Evolutionary conservation across 64 coral and sea anemone genomes (phyloP), one percentile per base, ranked within the genome.

Genomic region (Montipora capricornis): DNA sequence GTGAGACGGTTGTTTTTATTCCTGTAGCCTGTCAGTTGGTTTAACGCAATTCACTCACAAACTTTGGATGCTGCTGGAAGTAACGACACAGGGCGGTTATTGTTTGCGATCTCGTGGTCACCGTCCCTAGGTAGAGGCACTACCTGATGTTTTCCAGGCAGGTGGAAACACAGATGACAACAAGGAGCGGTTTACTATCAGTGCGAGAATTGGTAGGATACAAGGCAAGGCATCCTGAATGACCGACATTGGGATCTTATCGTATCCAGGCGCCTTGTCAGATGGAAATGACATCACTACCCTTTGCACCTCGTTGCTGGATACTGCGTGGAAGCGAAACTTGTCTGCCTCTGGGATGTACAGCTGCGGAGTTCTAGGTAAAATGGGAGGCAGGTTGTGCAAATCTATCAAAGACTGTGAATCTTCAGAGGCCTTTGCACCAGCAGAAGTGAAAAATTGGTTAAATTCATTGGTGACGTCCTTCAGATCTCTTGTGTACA

Each of bases 21-120:
- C 89, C 88, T 81, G 57, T 84, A 95, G 12, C 47, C 16, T 26
- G 19, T 87, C 70, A 91, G 50, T 78, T 95, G 94, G 59, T 91
- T 91, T 48, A 91, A 50, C 8, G 94, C 94, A 55, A 92, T 68
- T 64, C 89, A 53, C 83, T 95, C 83, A 77, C 94, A 95, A 61
- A 88, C 64, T 76, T 95, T 95, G 7, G 82, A 95, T 83, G 78
- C 16, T 6, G 49, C 78, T 53, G 90, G 67, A 13, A 91, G 68
- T 5, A 91, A 68, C 11, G 79, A 91, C 14, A 91, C 78, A 1
- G 90, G 90, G 44, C 90, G 44, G 14, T 91, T 83, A 13, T 83
- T 83, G 11, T 55, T 55, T 55, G 52, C 10, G 52, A 55, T 55
- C 17, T 76, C 70, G 5, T 88, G 85, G 46, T 88, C 85, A 52